Evolutionary conservation across 2,888 invertebrate species (phyloP).

Genomic region (Schizotus pectinicornis): DNA sequence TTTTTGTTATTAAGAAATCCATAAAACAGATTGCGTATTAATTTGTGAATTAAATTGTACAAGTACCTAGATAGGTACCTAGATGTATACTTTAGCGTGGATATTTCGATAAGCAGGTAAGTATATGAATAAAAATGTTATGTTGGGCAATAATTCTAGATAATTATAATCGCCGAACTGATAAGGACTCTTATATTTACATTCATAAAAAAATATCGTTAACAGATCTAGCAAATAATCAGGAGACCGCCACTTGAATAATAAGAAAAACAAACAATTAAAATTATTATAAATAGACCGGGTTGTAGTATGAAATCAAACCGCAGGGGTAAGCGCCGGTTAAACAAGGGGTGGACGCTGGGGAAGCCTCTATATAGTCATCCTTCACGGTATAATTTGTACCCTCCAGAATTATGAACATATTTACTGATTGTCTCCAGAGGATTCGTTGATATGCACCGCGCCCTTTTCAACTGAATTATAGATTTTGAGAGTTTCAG

Average conservation of each 20-base stretch:
- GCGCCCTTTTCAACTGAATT: constrained; percentile 10
- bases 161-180: no score
- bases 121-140: no score
- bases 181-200: no score
- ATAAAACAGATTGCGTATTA: no score
- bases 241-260: constrained; percentile 35
- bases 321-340: constrained; percentile 49
- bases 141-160: no score
- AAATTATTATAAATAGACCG: constrained; percentile 54
- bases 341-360: constrained; percentile 45
- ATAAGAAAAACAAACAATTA: constrained; percentile 54
- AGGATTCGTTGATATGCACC: constrained; percentile 36
- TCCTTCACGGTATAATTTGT: constrained; percentile 53
- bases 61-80: no score
- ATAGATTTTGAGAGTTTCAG: background rate
- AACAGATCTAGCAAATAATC: constrained; percentile 5
- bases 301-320: constrained; percentile 51
- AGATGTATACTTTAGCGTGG: no score
- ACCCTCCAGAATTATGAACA: constrained; percentile 47
- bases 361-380: constrained; percentile 36
- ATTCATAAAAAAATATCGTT: no score
- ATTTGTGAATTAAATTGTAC: no score
- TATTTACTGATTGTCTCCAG: constrained; percentile 49
- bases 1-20: no score
- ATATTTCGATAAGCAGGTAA: no score